Evolutionary conservation across 2,113 vertebrate species (phyloP), one percentile per base, ranked within the genome.

Genomic region (Semicossyphus pulcher): DNA sequence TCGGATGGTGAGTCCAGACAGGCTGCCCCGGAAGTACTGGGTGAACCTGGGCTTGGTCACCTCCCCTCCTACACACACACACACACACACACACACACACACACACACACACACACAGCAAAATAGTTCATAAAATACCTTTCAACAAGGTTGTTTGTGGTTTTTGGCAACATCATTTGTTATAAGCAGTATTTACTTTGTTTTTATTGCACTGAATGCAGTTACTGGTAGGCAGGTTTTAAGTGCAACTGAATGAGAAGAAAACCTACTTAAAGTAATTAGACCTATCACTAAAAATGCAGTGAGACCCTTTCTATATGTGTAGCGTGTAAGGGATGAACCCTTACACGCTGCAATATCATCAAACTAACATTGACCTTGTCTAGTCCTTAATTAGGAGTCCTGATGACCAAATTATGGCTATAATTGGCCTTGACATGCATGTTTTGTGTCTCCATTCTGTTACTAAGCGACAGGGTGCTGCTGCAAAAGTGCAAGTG

Each of bases 11-110:
- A 99, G 95, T 39, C 97, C 96, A 23, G 98, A 97, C 72, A 99
- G 92, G 83, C 96, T 98, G 60, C 98, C 98, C 0, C 96, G 95
- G 88, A 99, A 99, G 85, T 97, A 98, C 64, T 99, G 98, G 34
- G 97, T 95, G 89, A 99, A 99, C 34, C 95, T 93, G 0, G 97
- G 95, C 82, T 99, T 99, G 57, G 94, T 92, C 66, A 99, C 94
- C 90, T 99, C 98, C 0, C 97, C 97, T 78, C 98, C 98, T 99
- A 69, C 20, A 92, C 37, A 75, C 60, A 73, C 48, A 82, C 28
- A 7, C 44, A 76, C 1, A 70, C 7, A 78, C 45, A 60, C 34
- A 18, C 14, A 80, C 25, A 76, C 65, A 72, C 65, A 72, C 21
- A 64, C 2, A 37, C 11, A 37, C 39, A 41, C 15, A 18, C 7